Evolutionary conservation across 2,797 vertebrate species (phyloP), one percentile per base, ranked within the genome.

Genomic region (Micropoecilia bifurca): DNA sequence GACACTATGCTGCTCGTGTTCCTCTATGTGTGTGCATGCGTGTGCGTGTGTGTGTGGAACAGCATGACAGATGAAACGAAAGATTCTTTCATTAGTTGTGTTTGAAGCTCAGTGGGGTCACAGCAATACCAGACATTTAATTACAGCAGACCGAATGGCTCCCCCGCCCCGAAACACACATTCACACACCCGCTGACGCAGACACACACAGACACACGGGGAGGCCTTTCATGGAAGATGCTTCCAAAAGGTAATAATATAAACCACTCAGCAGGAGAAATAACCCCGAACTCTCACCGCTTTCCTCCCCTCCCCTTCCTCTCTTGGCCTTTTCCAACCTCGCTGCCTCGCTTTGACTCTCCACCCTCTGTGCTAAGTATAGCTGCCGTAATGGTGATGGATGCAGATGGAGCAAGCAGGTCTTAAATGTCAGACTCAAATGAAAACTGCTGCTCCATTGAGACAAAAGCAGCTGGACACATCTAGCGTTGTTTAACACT

Each of bases 381-480:
- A 87, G 88, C 85, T 76, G 85, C 80, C 73, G 81, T 91, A 93
- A 92, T 85, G 78, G 88, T 90, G 91, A 93, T 93, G 88, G 91
- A 93, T 94, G 90, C 87, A 93, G 91, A 92, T 91, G 88, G 89
- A 88, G 79, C 39, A 71, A 90, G 86, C 74, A 48, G 88, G 86
- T 84, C 90, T 90, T 92, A 94, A 94, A 94, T 94, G 91, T 94
- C 91, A 94, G 75, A 78, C 89, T 86, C 75, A 90, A 94, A 93
- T 91, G 88, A 89, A 93, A 94, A 88, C 76, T 57, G 76, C 88
- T 88, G 87, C 88, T 90, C 83, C 83, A 68, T 50, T 74, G 89
- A 92, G 85, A 86, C 87, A 73, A 80, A 83, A 88, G 83, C 88
- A 88, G 85, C 88, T 89, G 89, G 88, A 92, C 69, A 75, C 83